These are phyloP conservation scores for Griposia aprilina DNA, from an alignment of 2,888 invertebrate species.

Conservation along the genomic window DNA sequence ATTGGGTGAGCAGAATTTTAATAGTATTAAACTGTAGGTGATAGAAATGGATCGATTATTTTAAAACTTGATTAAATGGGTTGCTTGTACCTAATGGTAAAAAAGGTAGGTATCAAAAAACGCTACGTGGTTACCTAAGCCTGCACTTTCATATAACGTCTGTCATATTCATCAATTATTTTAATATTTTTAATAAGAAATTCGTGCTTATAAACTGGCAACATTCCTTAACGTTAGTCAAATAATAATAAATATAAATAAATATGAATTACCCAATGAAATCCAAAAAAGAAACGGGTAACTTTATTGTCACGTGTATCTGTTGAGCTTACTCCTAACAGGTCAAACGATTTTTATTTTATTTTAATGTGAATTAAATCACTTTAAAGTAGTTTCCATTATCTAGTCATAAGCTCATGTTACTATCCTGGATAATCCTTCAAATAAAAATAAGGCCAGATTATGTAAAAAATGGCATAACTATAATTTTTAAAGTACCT, in stretches of 20 bases:
- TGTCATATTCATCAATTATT: background rate
- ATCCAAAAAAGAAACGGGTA: background rate
- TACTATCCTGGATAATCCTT: background rate
- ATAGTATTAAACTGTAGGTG: constrained; percentile 5
- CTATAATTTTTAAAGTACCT: constrained; percentile 20
- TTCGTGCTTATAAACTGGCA: background rate
- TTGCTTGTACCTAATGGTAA: background rate
- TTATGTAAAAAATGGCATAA: constrained; percentile 18
- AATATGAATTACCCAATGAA: too few relatives aligned
- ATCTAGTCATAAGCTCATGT: background rate
- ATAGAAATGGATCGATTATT: constrained; percentile 1
- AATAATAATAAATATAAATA: too few relatives aligned
- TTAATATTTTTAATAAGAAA: background rate
- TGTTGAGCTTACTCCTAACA: too few relatives aligned
- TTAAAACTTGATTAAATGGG: background rate
- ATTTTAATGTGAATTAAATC: background rate
- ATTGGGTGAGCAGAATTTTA: constrained; percentile 55
- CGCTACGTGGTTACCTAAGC: too few relatives aligned
- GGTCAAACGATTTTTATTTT: too few relatives aligned
- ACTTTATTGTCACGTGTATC: background rate
- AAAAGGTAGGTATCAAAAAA: background rate
- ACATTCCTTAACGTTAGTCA: too few relatives aligned
- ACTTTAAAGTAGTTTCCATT: background rate
- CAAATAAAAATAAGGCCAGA: constrained; percentile 1
- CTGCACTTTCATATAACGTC: background rate